phyloP scores from a whole-genome alignment of 2,888 invertebrate genomes.

The Oligia strigilis region DNA sequence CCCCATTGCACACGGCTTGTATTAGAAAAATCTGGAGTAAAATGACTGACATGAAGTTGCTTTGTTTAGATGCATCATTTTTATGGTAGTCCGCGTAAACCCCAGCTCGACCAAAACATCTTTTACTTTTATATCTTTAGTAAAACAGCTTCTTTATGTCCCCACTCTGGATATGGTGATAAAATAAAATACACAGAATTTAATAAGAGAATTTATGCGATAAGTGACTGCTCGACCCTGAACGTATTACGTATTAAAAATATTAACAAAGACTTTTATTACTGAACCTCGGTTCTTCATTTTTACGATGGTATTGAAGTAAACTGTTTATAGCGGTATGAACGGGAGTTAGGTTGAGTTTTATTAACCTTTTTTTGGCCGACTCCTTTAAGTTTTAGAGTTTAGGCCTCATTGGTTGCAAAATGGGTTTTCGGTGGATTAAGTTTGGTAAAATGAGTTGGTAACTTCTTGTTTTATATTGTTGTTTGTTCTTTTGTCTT shows the following conservation, averaged over 20 bases:
- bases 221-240: conserved; percentile 50
- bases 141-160: conserved; percentile 39
- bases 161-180: conserved; percentile 54
- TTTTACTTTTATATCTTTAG: conserved; percentile 38
- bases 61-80: conserved; percentile 19
- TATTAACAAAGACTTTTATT: conserved; percentile 68
- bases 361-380: conserved; percentile 66
- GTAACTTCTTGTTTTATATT: conserved; percentile 17
- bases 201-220: conserved; percentile 63
- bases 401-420: conserved; percentile 61
- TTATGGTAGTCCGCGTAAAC: conserved; percentile 7
- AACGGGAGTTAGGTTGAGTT: conserved; percentile 63
- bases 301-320: conserved; percentile 66
- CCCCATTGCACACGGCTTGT: neutral
- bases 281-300: conserved; percentile 63
- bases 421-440: conserved; percentile 57
- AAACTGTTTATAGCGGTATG: conserved; percentile 68
- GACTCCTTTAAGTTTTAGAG: conserved; percentile 60
- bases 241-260: conserved; percentile 64
- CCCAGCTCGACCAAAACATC: conserved; percentile 13
- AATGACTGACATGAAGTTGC: neutral
- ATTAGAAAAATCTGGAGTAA: neutral
- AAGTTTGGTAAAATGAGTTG: conserved; percentile 30
- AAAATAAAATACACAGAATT: conserved; percentile 51
- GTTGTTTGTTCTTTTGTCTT: neutral